Evolutionary conservation across 2,113 vertebrate genomes (phyloP), one percentile per base, ranked within the genome.

Genomic region (Indicator indicator): DNA sequence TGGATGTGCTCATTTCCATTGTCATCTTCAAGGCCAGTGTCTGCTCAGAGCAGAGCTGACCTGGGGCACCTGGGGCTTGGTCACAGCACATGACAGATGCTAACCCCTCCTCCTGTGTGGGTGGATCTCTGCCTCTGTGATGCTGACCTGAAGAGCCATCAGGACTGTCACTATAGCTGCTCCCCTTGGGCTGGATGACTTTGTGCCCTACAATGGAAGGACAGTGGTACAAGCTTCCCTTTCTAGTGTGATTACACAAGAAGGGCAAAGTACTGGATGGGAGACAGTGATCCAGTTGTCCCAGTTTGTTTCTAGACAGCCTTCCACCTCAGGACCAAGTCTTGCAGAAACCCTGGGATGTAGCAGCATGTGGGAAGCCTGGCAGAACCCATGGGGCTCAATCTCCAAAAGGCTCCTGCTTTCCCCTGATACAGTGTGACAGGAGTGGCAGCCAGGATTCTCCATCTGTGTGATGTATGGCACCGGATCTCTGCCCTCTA

Each of bases 131-230:
- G 50, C 28, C 74, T 63, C 56, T 77, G 42, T 60, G 83, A 83
- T 76, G 63, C 38, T 1, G 3, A 0, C 44, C 68, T 52, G 68
- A 86, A 81, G 55, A 0, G 0, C 30, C n/a, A 67, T 69, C 59
- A 46, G 76, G 26, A 30, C 3, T 4, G 16, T 65, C 52, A 32
- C 71, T 40, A 14, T 78, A 72, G 55, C 30, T 73, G 46, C 40
- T 78, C 30, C 44, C 1, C 3, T 54, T 64, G 68, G 67, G 71
- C 58, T 83, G 93, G 30, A 16, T 81, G 30, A 40, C 59, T 88
- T 63, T 0, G 0, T 88, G 64, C 44, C 72, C 79, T n/a, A 17
- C 0, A 0, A 46, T 65, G 44, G 30, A 86, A 73, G 40, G 59
- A 54, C 48, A 44, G 9, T 1, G 4, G 30, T 36, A 64, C 59